Base-by-base conservation (phyloP, 2,113 vertebrate genomes). In the Platysteira castanea region DNA sequence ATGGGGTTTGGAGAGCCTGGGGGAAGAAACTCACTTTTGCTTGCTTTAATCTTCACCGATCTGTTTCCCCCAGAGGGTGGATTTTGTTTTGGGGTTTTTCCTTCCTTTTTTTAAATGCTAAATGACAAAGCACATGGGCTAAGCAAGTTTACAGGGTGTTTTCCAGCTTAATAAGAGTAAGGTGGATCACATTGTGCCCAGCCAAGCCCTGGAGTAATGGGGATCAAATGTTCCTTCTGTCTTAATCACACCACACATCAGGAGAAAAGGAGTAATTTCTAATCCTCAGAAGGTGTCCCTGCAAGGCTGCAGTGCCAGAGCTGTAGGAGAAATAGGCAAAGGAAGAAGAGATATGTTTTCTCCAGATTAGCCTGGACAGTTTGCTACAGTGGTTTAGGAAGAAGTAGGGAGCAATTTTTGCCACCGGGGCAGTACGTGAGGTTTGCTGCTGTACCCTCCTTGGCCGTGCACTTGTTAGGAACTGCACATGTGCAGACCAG, bases 381-480 rank as follows among this genome's bases (percentile, higher is more conserved):
- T 84, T 24, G 46, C 39, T 53, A 2, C 24, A 22, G 42, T 11
- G 21, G 9, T 59, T 90, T 64, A 64, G 24, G 44, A 71, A 57
- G 52, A 56, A 67, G 23, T 0, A 74, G 44, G 31, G 44, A 41
- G 22, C 9, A 9, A 11, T 47, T 80, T 82, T 44, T 75, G 24
- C 42, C 53, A 10, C 22, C 0, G 0, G 47, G 31, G 15, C 15
- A 11, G n/a, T 33, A 46, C 2, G 0, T 37, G 53, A 54, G 19
- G 9, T 85, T 91, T 79, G 60, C 26, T 54, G 80, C 49, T 17
- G 35, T 28, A 16, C 24, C 19, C 15, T 68, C 26, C 54, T 74
- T 0, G 0, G 28, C 59, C n/a, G 3, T 7, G 23, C 67, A 46
- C 23, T 57, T 11, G 0, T 30, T 68, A 46, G 76, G 37, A 82